Evolutionary conservation across 1,140 invertebrate genomes (phyloP), one percentile per base, ranked within the genome.

Genomic region (Zaprionus nigranus): DNA sequence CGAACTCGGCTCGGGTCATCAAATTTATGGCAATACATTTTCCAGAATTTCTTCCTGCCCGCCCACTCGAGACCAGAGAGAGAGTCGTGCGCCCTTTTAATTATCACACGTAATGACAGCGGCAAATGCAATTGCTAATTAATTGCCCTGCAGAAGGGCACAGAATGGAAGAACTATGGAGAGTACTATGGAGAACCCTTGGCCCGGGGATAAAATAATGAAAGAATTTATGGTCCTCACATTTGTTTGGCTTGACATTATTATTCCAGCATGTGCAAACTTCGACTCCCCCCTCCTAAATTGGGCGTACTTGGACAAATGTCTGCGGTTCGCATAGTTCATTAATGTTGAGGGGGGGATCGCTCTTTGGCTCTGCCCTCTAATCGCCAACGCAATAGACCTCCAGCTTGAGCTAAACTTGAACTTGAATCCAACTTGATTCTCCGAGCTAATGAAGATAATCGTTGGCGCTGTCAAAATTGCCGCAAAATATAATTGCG

Each of bases 71-170:
- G 57, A 65, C 78, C 63, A 36, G 34, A 36, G 34, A 36, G 34
- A 24, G 43, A 75, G 63, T 70, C 60, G 68, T 64, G 75, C 40
- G 80, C 68, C 83, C 79, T 88, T 91, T 91, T 91, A 91, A 91
- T 91, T 91, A 91, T 91, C 84, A 91, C 84, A 88, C 84, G 81
- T 84, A 91, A 91, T 85, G 88, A 88, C 81, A 91, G 86, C 81
- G 58, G 13, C 75, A 78, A 91, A 81, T 91, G 87, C 88, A 91
- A 91, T 91, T 84, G 83, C 84, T 91, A 91, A 91, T 91, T 91
- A 91, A 91, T 91, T 91, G 88, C 83, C 51, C 38, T 53, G 68
- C 66, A 24, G 22, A 61, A 65, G 15, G 38, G 15, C 6, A 34
- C 30, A 34, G 38, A 40, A n/a, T 17, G 40, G 17, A 17, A 9